Conservation (phyloP, 2,797 vertebrate genomes). For the Tapera naevia region DNA sequence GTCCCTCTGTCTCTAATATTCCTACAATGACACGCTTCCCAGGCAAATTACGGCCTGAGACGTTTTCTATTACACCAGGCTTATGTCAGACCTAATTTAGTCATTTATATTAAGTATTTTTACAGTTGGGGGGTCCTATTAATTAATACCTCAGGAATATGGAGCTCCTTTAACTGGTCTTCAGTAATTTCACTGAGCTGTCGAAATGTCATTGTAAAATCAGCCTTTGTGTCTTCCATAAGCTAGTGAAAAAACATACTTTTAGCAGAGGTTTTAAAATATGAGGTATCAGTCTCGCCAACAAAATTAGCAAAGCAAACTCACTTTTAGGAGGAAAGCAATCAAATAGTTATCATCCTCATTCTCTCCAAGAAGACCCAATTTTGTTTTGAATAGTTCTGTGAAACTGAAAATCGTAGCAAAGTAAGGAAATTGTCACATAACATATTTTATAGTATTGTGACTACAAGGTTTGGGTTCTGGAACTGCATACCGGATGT, state of each 20-base stretch:
- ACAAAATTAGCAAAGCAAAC: conserved; percentile 26
- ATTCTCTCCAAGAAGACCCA: conserved; percentile 78
- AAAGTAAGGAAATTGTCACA: conserved; percentile 3
- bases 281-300: neutral
- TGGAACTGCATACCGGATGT: conserved; percentile 71
- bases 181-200: conserved; percentile 81
- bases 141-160: conserved; percentile 75
- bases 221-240: conserved; percentile 81
- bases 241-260: conserved; percentile 71
- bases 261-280: neutral
- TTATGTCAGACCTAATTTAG: neutral
- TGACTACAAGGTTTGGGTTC: neutral
- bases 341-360: conserved; percentile 76
- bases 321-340: conserved; percentile 80
- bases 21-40: neutral
- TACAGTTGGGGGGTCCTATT: neutral
- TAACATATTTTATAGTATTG: neutral
- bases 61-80: neutral
- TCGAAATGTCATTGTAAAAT: conserved; percentile 86
- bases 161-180: conserved; percentile 65
- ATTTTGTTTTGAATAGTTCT: conserved; percentile 81
- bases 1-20: neutral
- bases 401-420: conserved; percentile 75
- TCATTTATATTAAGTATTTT: neutral
- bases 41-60: neutral